Evolutionary conservation across 1,140 invertebrate species (phyloP).

Genomic region (Drosophila kepulauana): DNA sequence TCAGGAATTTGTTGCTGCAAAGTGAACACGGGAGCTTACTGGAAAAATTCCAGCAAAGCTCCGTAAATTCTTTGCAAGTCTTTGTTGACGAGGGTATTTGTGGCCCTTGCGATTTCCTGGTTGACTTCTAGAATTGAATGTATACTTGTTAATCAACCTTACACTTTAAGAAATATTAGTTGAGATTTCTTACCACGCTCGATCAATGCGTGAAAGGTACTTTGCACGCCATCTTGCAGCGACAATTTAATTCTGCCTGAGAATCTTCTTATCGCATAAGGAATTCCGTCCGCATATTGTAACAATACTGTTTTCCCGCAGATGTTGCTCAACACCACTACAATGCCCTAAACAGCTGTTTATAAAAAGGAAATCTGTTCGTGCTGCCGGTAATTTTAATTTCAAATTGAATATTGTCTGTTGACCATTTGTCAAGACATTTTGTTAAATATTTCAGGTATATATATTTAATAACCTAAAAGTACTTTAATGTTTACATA

Average conservation of each 20-base stretch:
- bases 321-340: too few relatives aligned
- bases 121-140: constrained; percentile 20
- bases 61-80: constrained; percentile 25
- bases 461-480: too few relatives aligned
- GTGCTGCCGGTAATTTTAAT: neutral
- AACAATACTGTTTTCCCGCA: too few relatives aligned
- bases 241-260: constrained; percentile 21
- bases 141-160: neutral
- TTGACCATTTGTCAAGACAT: too few relatives aligned
- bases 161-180: neutral
- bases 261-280: too few relatives aligned
- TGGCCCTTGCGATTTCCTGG: constrained; percentile 12
- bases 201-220: constrained; percentile 34
- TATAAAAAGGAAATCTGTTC: neutral
- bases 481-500: too few relatives aligned
- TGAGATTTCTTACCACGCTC: constrained; percentile 35
- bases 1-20: constrained; percentile 9
- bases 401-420: too few relatives aligned
- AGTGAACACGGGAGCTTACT: constrained; percentile 30
- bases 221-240: constrained; percentile 16
- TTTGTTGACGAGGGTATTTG: constrained; percentile 37
- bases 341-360: too few relatives aligned
- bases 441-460: too few relatives aligned
- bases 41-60: constrained; percentile 26
- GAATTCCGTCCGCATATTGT: too few relatives aligned